Conservation (phyloP, 53 echinoderm and acorn worm genomes). For the Hippasteria phrygiana region DNA sequence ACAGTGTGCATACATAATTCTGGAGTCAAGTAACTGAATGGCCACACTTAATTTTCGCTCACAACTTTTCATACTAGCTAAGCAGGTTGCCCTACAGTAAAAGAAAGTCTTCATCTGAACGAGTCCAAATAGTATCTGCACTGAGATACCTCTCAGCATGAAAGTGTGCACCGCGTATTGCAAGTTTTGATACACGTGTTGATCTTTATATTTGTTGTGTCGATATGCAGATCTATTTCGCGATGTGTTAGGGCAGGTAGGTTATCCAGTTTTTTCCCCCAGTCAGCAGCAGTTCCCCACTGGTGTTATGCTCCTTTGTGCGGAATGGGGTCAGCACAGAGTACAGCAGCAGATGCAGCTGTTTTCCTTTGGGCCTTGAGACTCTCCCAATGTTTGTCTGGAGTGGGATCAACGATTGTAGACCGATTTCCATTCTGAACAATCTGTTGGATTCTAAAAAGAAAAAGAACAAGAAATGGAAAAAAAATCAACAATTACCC, state of each 20-base stretch:
- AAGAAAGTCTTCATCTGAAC: slow-evolving; percentile 30
- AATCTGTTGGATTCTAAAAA: too few relatives aligned
- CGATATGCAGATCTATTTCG: slow-evolving; percentile 36
- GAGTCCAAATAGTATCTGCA: slow-evolving; percentile 18
- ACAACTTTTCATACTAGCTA: slow-evolving; percentile 6
- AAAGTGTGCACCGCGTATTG: slow-evolving; percentile 33
- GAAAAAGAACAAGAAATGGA: too few relatives aligned
- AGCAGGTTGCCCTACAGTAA: slow-evolving; percentile 20
- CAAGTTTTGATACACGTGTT: slow-evolving; percentile 24
- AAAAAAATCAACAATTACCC: too few relatives aligned
- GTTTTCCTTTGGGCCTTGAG: too few relatives aligned
- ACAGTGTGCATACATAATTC: slow-evolving; percentile 14
- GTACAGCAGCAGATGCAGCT: too few relatives aligned
- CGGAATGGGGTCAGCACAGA: too few relatives aligned
- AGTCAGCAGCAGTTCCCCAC: too few relatives aligned
- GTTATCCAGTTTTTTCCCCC: too few relatives aligned
- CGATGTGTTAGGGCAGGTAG: slow-evolving; percentile 10
- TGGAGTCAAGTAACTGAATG: not conserved
- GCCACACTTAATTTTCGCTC: slow-evolving; percentile 6
- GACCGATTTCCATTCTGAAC: too few relatives aligned
- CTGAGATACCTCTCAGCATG: slow-evolving; percentile 31
- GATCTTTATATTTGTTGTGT: not conserved
- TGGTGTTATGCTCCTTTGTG: too few relatives aligned
- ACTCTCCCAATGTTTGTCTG: too few relatives aligned
- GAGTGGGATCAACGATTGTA: too few relatives aligned